These are phyloP conservation scores for Crenuchus spilurus DNA, from an alignment of 2,797 vertebrate species.

Conservation along the genomic window DNA sequence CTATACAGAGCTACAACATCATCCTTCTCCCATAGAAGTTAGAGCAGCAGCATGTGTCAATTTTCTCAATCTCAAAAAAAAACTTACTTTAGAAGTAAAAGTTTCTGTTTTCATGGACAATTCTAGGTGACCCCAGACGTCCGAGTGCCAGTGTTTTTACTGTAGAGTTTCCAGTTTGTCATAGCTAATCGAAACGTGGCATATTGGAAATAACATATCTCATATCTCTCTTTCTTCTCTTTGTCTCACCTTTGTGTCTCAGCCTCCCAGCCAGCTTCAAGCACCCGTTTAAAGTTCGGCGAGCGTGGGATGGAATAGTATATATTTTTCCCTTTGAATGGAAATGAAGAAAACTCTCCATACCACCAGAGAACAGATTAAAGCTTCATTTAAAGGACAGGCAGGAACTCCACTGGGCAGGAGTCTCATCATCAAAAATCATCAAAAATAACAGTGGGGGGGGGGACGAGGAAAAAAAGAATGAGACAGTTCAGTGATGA, in stretches of 20 bases:
- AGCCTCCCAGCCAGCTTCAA: not conserved
- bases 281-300: constrained; percentile 24
- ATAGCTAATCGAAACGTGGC: too few relatives aligned
- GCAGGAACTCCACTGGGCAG: constrained; percentile 61
- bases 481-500: constrained; percentile 62
- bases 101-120: too few relatives aligned
- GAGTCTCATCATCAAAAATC: constrained; percentile 66
- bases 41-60: too few relatives aligned
- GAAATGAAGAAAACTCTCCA: constrained; percentile 50
- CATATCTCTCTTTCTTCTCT: not conserved
- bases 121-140: too few relatives aligned
- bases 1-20: too few relatives aligned
- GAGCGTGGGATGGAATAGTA: constrained; percentile 36
- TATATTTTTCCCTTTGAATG: constrained; percentile 42
- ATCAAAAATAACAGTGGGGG: constrained; percentile 45
- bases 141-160: too few relatives aligned
- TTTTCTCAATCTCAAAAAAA: too few relatives aligned
- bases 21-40: too few relatives aligned
- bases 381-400: constrained; percentile 63
- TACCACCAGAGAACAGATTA: constrained; percentile 59
- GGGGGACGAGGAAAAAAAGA: constrained; percentile 47
- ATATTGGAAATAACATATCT: too few relatives aligned
- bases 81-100: too few relatives aligned
- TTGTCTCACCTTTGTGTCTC: not conserved
- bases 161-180: too few relatives aligned